Percentiles rank a stretch among this genome's conserved stretches.
Evolutionary conservation across 2,113 vertebrate genomes (phyloP).

Genomic region (Laterallus jamaicensis): DNA sequence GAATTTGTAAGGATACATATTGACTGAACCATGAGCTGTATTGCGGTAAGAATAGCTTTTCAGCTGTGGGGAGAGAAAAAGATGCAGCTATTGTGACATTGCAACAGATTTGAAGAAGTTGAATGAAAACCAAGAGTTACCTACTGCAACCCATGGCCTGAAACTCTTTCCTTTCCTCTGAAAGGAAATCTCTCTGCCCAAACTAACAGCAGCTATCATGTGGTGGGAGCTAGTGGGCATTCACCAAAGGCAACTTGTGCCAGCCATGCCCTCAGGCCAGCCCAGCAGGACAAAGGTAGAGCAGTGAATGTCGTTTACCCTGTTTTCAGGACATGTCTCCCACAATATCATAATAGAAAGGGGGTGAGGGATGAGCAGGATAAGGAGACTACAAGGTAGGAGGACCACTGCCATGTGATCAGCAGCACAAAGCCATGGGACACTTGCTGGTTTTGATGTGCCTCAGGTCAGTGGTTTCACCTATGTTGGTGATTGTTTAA

Average conservation of each 20-base stretch:
- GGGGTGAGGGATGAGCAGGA: background rate
- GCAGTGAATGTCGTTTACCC: background rate
- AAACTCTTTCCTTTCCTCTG: background rate
- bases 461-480: background rate
- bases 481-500: background rate
- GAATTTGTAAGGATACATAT: background rate
- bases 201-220: too few species aligned
- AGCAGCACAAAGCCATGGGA: background rate
- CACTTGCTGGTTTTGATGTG: background rate
- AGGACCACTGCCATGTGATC: background rate
- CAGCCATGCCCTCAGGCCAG: background rate
- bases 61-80: background rate
- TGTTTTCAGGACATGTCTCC: background rate
- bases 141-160: background rate
- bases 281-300: background rate
- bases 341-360: background rate
- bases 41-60: background rate
- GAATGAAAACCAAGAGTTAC: background rate
- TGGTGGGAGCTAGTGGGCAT: background rate
- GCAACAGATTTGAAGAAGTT: background rate
- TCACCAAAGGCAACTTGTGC: fast-evolving
- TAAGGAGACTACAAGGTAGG: background rate
- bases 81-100: background rate
- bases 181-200: background rate
- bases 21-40: background rate